Percentiles rank a stretch among this genome's conserved stretches.
These are phyloP conservation scores for Drosophila albomicans DNA, from an alignment of 1,140 invertebrate species.

Conservation along the genomic window DNA sequence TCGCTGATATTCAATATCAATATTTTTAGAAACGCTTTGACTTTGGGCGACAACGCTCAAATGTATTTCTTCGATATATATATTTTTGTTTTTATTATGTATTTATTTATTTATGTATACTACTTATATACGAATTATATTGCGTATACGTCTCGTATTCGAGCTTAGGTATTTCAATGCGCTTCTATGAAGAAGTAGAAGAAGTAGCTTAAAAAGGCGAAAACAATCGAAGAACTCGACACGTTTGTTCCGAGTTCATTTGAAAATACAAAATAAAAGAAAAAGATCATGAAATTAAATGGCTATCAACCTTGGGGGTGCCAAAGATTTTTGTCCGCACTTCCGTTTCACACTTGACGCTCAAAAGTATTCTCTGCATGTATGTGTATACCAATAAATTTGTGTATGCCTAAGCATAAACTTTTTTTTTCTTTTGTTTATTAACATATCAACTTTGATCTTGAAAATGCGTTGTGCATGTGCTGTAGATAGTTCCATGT, in stretches of 20 bases:
- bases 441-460: conserved; percentile 63
- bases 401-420: conserved; percentile 27
- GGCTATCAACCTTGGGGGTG: conserved; percentile 67
- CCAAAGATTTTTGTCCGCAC: conserved; percentile 73
- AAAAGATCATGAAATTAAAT: conserved; percentile 82
- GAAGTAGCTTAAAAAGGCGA: conserved; percentile 42
- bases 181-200: conserved; percentile 43
- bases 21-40: conserved; percentile 27
- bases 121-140: conserved; percentile 1
- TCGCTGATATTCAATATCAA: conserved; percentile 39
- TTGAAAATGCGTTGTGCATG: conserved; percentile 22
- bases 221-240: conserved; percentile 62
- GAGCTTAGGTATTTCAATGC: conserved; percentile 40
- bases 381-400: conserved; percentile 29
- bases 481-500: conserved; percentile 13
- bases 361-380: conserved; percentile 26
- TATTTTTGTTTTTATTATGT: background rate
- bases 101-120: conserved; percentile 14
- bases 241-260: conserved; percentile 57
- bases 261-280: conserved; percentile 34
- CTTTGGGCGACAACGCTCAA: conserved; percentile 29
- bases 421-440: conserved; percentile 37
- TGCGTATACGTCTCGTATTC: conserved; percentile 22
- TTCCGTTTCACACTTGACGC: conserved; percentile 77
- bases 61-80: conserved; percentile 18